Evolutionary conservation across 2,113 vertebrate species (phyloP), one percentile per base, ranked within the genome.

Genomic region (Sapayoa aenigma): DNA sequence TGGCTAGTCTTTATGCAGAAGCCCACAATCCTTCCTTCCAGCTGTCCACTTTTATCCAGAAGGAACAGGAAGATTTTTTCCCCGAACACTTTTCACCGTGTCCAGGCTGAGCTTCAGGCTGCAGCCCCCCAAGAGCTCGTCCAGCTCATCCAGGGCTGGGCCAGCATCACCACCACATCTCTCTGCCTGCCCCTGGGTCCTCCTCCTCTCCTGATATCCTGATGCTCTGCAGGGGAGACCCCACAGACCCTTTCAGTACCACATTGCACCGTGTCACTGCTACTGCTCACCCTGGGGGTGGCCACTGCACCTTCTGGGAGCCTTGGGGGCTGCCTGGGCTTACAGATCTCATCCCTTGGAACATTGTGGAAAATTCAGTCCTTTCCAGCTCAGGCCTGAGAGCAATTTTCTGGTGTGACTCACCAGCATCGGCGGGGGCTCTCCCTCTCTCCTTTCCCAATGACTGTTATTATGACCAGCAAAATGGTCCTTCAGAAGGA

Each of bases 191-290:
- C 37, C 37, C 52, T 6, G 6, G 6, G 1, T 11, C 20, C 93
- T 42, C 14, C 55, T 3, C 30, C 6, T 0, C 35, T 8, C 1
- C 2, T 12, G 35, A 16, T 41, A 58, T 22, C 19, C 9, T 0
- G 0, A 3, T 4, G 76, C 58, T 39, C 31, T 6, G 27, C 46
- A 18, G 6, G 18, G 71, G 55, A 33, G 7, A 33, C 18, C 39
- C 2, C 1, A 31, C 0, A 27, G 27, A 14, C 3, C 35, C 56
- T 11, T 24, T 4, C 1, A 7, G 18, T 5, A 2, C 7, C 11
- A 1, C 44, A 7, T 5, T 2, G 1, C 12, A 4, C 35, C 0
- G 0, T 12, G 9, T 14, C 28, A 3, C 52, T 5, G 20, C n/a
- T 14, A 11, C 53, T 9, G 6, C 14, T 2, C 37, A 2, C 21